Evolutionary conservation across 2,888 invertebrate species (phyloP).

Genomic region (Apotomis betuletana): DNA sequence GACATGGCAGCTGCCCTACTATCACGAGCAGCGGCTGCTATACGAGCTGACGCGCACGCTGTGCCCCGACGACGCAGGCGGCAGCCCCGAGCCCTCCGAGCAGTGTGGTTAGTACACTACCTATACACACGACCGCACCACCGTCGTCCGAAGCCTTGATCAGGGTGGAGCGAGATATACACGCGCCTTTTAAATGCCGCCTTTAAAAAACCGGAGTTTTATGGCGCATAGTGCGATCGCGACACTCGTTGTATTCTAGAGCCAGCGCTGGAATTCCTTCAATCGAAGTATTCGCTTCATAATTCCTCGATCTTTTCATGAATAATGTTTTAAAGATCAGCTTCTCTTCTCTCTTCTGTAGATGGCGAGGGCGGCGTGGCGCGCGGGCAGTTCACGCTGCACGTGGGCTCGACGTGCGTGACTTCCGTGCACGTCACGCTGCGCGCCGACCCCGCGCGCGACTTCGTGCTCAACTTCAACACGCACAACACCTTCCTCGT

Average conservation of each 20-base stretch:
- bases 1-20: conserved; percentile 77
- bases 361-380: conserved; percentile 40
- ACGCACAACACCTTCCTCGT: conserved; percentile 47
- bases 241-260: no score
- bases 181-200: no score
- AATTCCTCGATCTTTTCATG: no score
- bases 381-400: conserved; percentile 63
- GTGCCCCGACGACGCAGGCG: conserved; percentile 62
- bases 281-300: no score
- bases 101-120: conserved; percentile 63
- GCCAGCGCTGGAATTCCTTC: no score
- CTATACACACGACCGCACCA: no score
- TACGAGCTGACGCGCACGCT: conserved; percentile 70
- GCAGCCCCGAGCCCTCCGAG: conserved; percentile 38
- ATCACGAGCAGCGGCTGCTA: conserved; percentile 51
- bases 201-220: no score
- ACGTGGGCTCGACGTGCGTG: conserved; percentile 68
- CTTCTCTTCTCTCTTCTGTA: conserved; percentile 8
- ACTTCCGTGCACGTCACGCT: conserved; percentile 51
- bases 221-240: no score
- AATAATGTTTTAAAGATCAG: no score
- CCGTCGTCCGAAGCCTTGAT: no score
- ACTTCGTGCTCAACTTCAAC: conserved; percentile 57
- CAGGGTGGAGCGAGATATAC: no score
- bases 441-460: conserved; percentile 54